These are phyloP conservation scores for Aporophyla nigra DNA, from an alignment of 2,888 invertebrate species.

Conservation along the genomic window DNA sequence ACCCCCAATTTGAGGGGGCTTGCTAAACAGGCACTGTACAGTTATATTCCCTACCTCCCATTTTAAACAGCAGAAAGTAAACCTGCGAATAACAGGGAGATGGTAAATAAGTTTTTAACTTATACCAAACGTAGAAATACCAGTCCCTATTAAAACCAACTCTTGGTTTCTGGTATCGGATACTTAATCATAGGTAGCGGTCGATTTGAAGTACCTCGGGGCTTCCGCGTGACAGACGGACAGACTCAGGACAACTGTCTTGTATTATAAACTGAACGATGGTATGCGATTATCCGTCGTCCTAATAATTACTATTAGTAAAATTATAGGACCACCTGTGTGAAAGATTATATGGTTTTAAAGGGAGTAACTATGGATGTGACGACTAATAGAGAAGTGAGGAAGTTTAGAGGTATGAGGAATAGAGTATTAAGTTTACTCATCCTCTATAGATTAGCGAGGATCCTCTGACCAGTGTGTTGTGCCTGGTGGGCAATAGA, in stretches of 20 bases:
- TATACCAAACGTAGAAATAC: constrained; percentile 62
- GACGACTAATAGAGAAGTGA: not conserved
- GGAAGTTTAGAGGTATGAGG: not conserved
- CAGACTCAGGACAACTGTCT: constrained; percentile 46
- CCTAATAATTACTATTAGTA: not conserved
- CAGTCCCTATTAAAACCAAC: constrained; percentile 79
- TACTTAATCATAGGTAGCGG: constrained; percentile 75
- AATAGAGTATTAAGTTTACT: too few species aligned
- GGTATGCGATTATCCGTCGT: not conserved
- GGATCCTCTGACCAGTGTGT: too few species aligned
- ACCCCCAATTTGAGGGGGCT: too few species aligned
- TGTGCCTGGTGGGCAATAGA: too few species aligned
- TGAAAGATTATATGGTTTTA: not conserved
- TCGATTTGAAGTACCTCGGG: constrained; percentile 73
- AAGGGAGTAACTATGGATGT: not conserved
- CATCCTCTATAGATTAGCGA: too few species aligned
- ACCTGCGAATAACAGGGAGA: too few species aligned
- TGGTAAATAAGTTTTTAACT: constrained; percentile 45
- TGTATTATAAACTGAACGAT: constrained; percentile 36
- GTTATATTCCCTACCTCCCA: not conserved
- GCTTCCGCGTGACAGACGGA: constrained; percentile 71
- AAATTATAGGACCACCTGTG: not conserved
- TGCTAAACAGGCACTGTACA: not conserved
- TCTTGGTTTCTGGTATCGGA: constrained; percentile 74
- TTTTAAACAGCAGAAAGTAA: not conserved